Evolutionary conservation across 2,797 vertebrate genomes (phyloP).

Genomic region (Paedocypris micromegethes): DNA sequence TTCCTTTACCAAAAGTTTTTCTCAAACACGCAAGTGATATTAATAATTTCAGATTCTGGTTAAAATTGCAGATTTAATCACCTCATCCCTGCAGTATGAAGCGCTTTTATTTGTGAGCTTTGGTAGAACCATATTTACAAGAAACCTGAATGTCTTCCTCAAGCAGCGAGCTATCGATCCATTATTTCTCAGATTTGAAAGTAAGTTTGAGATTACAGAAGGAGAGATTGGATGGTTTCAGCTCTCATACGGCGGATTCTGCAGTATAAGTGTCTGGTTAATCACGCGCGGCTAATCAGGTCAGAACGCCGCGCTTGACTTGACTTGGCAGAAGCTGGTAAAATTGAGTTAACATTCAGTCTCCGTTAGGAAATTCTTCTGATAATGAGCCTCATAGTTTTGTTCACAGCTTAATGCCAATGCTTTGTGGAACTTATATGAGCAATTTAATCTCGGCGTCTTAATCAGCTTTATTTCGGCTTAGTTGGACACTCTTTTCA

Average conservation of each 20-base stretch:
- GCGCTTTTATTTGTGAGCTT: not conserved
- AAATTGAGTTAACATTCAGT: conserved; percentile 45
- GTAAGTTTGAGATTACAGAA: not conserved
- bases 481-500: conserved; percentile 18
- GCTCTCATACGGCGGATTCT: conserved; percentile 19
- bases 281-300: conserved; percentile 43
- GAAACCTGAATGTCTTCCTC: not conserved
- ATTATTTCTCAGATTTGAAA: not conserved
- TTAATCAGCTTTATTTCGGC: conserved; percentile 34
- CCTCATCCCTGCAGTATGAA: not conserved
- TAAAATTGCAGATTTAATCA: not conserved
- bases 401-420: conserved; percentile 37
- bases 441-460: conserved; percentile 29
- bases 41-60: not conserved
- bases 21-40: not conserved
- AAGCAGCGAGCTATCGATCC: not conserved
- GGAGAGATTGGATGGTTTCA: conserved; percentile 18
- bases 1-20: too few species aligned
- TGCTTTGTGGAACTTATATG: conserved; percentile 39
- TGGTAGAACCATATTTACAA: not conserved
- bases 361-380: conserved; percentile 35
- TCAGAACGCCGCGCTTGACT: conserved; percentile 19
- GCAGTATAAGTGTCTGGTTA: conserved; percentile 42
- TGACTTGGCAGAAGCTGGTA: conserved; percentile 36
- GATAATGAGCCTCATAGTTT: conserved; percentile 40